Evolutionary conservation across 2,113 vertebrate species (phyloP).

Genomic region (Siphamia tubifer): DNA sequence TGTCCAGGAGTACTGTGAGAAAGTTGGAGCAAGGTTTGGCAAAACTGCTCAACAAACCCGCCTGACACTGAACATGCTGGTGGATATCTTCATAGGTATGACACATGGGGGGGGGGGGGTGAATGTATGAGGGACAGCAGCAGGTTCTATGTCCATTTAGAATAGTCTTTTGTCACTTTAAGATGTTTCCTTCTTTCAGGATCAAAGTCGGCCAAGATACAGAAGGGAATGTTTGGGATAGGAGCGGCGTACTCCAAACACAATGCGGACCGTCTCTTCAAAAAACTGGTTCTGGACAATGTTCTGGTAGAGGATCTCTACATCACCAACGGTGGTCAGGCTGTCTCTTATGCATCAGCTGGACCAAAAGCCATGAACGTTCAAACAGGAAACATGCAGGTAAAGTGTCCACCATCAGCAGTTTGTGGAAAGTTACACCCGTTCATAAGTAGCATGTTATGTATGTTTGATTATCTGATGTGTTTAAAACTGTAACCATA

Average conservation of each 20-base stretch:
- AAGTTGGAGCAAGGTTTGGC: constrained; percentile 48
- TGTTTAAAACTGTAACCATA: too few species aligned
- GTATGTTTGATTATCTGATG: too few species aligned
- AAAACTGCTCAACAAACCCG: constrained; percentile 71
- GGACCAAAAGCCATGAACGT: constrained; percentile 84
- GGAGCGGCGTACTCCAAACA: constrained; percentile 90
- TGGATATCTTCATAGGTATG: constrained; percentile 94
- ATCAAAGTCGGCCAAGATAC: constrained; percentile 86
- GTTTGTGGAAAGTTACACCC: background rate
- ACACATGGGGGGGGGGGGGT: too few species aligned
- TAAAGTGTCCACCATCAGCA: constrained; percentile 29
- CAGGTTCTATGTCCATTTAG: background rate
- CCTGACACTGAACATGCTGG: constrained; percentile 94
- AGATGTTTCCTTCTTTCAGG: constrained; percentile 74
- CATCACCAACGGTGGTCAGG: constrained; percentile 88
- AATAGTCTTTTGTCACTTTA: background rate
- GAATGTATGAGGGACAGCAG: background rate
- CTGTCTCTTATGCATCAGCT: constrained; percentile 87
- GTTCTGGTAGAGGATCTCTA: constrained; percentile 92
- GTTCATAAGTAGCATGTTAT: too few species aligned
- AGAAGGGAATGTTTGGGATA: constrained; percentile 89
- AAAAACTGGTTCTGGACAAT: constrained; percentile 90
- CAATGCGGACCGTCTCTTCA: constrained; percentile 93
- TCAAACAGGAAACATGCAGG: constrained; percentile 85
- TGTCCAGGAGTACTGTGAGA: constrained; percentile 85